Percentiles rank a stretch among this genome's conserved stretches.
Conservation (phyloP, 1,140 invertebrate species). For the Philotrypesis tridentata region DNA sequence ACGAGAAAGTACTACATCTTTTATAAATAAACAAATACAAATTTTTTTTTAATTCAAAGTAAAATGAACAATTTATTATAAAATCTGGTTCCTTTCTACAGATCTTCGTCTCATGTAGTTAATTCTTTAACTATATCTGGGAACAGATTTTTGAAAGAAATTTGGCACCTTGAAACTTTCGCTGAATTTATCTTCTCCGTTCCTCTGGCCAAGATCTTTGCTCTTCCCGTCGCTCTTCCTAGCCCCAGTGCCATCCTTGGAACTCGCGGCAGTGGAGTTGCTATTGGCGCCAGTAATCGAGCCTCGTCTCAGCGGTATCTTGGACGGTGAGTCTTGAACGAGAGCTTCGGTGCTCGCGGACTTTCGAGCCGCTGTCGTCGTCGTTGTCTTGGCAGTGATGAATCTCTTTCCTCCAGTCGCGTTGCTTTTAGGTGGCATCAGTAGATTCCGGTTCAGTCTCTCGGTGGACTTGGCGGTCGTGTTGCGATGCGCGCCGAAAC, state of each 20-base stretch:
- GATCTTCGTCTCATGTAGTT: too few species aligned
- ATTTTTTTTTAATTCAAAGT: too few species aligned
- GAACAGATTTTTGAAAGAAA: too few species aligned
- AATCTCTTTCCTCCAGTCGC: slow-evolving; percentile 9
- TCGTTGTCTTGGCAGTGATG: slow-evolving; percentile 44
- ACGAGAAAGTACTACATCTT: too few species aligned
- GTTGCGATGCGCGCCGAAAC: neutral
- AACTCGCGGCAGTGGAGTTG: neutral
- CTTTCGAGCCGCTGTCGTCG: slow-evolving; percentile 22
- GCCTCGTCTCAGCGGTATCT: slow-evolving; percentile 60
- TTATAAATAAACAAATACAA: too few species aligned
- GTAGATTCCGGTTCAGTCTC: slow-evolving; percentile 10
- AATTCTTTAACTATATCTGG: too few species aligned
- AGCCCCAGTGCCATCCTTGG: slow-evolving; percentile 5
- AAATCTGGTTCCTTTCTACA: too few species aligned
- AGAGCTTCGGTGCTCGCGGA: slow-evolving; percentile 49
- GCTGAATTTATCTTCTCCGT: neutral
- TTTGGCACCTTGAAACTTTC: neutral
- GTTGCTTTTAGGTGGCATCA: slow-evolving; percentile 34
- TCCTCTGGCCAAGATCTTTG: slow-evolving; percentile 30
- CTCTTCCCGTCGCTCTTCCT: slow-evolving; percentile 33
- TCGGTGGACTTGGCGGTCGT: slow-evolving; percentile 15
- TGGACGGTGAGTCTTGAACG: slow-evolving; percentile 59
- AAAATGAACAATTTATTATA: too few species aligned
- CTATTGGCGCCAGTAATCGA: slow-evolving; percentile 6